These are phyloP conservation scores for Lichenostomus cassidix DNA, from an alignment of 2,113 vertebrate genomes.

Conservation along the genomic window DNA sequence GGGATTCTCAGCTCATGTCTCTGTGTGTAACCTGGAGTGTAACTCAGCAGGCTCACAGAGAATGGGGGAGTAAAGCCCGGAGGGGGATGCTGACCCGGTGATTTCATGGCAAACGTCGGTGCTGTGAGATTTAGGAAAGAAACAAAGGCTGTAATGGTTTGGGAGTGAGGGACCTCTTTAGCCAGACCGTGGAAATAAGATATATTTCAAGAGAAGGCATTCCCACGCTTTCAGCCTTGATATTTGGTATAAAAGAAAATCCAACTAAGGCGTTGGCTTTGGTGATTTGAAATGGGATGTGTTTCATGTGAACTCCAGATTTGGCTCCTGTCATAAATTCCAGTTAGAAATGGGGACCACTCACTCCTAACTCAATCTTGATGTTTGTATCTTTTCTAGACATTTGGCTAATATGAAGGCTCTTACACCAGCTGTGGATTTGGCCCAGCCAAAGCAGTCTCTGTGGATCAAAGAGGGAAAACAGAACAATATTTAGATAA, in stretches of 20 bases:
- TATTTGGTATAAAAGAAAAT: background rate
- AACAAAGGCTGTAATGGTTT: conserved; percentile 42
- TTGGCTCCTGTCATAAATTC: background rate
- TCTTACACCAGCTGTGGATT: background rate
- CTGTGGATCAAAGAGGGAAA: conserved; percentile 9
- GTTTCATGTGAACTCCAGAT: background rate
- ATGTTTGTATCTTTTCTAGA: background rate
- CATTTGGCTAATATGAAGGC: background rate
- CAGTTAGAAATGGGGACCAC: background rate
- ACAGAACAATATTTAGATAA: background rate
- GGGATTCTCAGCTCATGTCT: background rate
- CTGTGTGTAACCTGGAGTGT: background rate
- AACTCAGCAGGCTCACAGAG: background rate
- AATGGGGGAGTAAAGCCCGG: background rate
- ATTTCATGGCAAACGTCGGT: background rate
- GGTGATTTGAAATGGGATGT: background rate
- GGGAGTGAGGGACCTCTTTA: conserved; percentile 41
- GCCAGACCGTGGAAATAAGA: conserved; percentile 43
- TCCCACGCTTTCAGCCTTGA: conserved; percentile 17
- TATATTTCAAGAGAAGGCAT: conserved; percentile 18
- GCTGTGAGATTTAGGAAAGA: conserved; percentile 32
- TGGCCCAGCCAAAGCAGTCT: background rate
- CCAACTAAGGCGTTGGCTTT: background rate
- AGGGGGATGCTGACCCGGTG: background rate
- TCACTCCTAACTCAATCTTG: background rate